Base-by-base conservation (phyloP, 2,888 invertebrate genomes). In the Cremastobaeus sp. region DNA sequence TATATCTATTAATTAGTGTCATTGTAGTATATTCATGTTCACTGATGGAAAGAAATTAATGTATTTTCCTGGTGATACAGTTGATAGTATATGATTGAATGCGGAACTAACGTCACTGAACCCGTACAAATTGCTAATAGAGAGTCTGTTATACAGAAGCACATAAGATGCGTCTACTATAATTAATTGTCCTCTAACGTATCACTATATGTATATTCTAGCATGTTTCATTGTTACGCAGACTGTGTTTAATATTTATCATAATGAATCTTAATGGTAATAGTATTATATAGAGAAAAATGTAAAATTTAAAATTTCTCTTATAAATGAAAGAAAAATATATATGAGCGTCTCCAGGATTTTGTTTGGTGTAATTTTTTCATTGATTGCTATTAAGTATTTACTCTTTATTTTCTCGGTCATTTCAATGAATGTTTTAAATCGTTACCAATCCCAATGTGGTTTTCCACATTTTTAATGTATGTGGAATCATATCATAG, bases 171-270 rank as follows among this genome's bases (percentile, higher is more conserved):
- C 64, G 57, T 47, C 30, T 34, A 18, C 43, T 76, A 60, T 76
- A 78, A 79, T 79, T 78, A 78, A 77, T 80, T 76, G 76, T 65
- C 59, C 57, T 57, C 52, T 59, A 69, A 65, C 69, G 66, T 59
- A 57, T 39, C 54, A 54, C 60, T 68, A 3, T 25, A 8, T n/a
- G 45, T 43, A 48, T 68, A 70, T 59, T 52, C 43, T 43, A 64
- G 70, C 77, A 77, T 75, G 79, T 78, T 76, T 52, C 55, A 60
- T 60, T 55, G 50, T 57, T 59, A 50, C 30, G 45, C 43, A 34
- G 66, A 57, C 30, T 66, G 39, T 54, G 55, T 55, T 20, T 14
- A 62, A 54, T 62, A 75, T 75, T 25, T 25, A 5, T 25, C 8
- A 3, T 8, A 8, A 3, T 25, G 25, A 3, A 25, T 25, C 8